Conservation (phyloP, 2,113 vertebrate genomes). For the Eulacestoma nigropectus region DNA sequence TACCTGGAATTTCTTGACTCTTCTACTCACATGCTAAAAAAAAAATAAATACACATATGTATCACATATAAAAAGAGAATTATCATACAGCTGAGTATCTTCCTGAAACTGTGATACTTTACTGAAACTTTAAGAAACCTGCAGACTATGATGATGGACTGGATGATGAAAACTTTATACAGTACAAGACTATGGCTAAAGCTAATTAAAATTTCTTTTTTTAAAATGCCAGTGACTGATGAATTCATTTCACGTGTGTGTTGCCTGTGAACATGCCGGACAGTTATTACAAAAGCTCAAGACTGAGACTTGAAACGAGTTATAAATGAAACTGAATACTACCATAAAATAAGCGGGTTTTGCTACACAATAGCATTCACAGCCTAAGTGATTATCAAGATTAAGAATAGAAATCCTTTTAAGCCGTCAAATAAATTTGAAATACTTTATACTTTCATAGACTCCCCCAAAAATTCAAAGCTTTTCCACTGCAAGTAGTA, state of each 20-base stretch:
- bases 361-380: background rate
- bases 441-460: constrained; percentile 6
- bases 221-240: background rate
- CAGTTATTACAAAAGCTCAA: background rate
- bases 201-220: background rate
- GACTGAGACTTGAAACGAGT: background rate
- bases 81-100: background rate
- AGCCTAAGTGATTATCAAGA: background rate
- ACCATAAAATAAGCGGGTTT: constrained; percentile 22
- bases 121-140: background rate
- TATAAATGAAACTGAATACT: background rate
- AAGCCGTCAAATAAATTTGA: constrained; percentile 39
- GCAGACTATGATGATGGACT: background rate
- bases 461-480: constrained; percentile 49
- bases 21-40: background rate
- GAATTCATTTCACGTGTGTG: background rate
- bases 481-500: constrained; percentile 32
- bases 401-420: constrained; percentile 34
- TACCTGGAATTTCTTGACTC: background rate
- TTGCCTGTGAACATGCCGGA: background rate
- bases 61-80: background rate
- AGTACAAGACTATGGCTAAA: background rate
- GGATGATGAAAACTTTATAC: background rate
- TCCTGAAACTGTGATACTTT: background rate
- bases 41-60: background rate